Evolutionary conservation across 2,113 vertebrate genomes (phyloP), one percentile per base, ranked within the genome.

Genomic region (Cromileptes altivelis): DNA sequence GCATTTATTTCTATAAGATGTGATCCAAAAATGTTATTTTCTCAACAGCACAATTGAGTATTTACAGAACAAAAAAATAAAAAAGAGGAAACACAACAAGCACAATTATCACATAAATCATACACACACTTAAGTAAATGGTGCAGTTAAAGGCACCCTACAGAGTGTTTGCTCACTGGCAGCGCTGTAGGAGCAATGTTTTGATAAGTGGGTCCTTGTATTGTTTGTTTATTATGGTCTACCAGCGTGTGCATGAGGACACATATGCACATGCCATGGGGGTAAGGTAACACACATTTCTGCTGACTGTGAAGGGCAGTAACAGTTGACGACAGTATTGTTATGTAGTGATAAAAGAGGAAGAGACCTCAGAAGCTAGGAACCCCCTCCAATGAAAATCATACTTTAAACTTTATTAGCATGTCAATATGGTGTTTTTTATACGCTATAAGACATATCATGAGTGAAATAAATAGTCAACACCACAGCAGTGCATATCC

Each of bases 271-370:
- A 53, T 33, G 21, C 9, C 4, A 72, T 23, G 50, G 49, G 50
- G 13, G 25, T 33, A 33, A 80, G 63, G 60, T 11, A 11, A 61
- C 52, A 78, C 45, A 61, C 45, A 70, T 53, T 53, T 69, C n/a
- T 52, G 76, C 30, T 0, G 15, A 27, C 42, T 37, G 75, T 19
- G 42, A 37, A 60, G 64, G 42, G 75, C 45, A 37, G 57, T n/a
- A 50, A 62, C 27, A 6, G 65, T 21, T 21, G 56, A 53, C 65
- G 11, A 4, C 2, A 15, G 10, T 18, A 50, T 61, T 69, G 12
- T 50, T 13, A 45, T 0, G 21, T 12, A 23, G 21, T 5, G 55
- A 42, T 42, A 27, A 42, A 19, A 40, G 58, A 55, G 27, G 1
- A 47, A 9, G 1, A 23, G 11, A 45, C 42, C 42, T 11, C 42